Evolutionary conservation across 2,113 vertebrate genomes (phyloP).

Genomic region (Trochalopteron elliotii): DNA sequence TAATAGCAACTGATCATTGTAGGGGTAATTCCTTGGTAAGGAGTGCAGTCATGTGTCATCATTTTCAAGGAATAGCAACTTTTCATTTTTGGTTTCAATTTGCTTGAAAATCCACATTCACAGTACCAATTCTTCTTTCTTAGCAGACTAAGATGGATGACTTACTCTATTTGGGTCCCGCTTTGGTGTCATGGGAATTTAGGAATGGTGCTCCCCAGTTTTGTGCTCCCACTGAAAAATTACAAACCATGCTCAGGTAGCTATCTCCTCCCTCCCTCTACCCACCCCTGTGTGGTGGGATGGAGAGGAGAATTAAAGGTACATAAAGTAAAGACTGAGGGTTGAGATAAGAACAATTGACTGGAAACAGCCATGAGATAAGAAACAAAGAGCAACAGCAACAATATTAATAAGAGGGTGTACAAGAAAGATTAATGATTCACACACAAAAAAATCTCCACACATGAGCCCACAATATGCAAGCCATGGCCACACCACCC

Average conservation of each 20-base stretch:
- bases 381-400: neutral
- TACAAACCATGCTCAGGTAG: neutral
- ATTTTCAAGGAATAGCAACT: neutral
- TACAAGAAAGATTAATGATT: neutral
- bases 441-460: too few relatives aligned
- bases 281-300: rapidly evolving
- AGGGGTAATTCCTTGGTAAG: neutral
- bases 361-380: neutral
- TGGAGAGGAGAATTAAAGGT: neutral
- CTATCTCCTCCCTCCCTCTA: neutral
- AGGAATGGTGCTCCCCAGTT: neutral
- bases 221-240: neutral
- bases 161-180: neutral
- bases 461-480: rapidly evolving
- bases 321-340: rapidly evolving
- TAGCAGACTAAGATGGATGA: neutral
- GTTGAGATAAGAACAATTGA: neutral
- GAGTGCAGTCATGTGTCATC: neutral
- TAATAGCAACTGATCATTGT: neutral
- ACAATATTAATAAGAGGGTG: neutral
- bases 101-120: neutral
- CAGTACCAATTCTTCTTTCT: neutral
- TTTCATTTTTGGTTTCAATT: neutral
- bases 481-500: too few relatives aligned
- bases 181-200: neutral